Evolutionary conservation across 2,113 vertebrate species (phyloP).

Genomic region (Archocentrus centrarchus): DNA sequence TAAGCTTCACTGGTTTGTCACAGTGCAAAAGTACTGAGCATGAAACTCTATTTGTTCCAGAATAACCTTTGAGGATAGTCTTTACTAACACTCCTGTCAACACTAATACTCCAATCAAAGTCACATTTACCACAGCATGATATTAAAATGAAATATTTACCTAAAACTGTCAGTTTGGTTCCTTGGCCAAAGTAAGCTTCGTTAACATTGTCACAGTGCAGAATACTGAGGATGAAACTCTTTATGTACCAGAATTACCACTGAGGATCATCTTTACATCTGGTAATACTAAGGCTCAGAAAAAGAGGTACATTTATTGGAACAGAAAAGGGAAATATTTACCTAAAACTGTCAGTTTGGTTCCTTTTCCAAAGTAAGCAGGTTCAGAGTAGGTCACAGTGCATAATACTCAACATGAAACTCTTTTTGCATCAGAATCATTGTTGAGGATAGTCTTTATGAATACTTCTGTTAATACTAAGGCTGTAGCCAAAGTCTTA

Average conservation of each 20-base stretch:
- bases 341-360: too few relatives aligned
- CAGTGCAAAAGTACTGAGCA: constrained; percentile 5
- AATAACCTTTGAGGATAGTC: background rate
- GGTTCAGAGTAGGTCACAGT: accelerated
- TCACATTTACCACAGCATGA: accelerated
- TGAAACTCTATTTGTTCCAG: background rate
- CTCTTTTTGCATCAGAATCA: accelerated
- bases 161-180: constrained; percentile 54
- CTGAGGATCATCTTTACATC: background rate
- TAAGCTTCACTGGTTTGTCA: constrained; percentile 35
- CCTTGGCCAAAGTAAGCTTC: constrained; percentile 81
- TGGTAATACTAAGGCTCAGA: background rate
- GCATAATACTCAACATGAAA: background rate
- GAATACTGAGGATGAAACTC: background rate
- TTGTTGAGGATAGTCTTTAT: background rate
- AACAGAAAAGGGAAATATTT: background rate
- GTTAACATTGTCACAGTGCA: background rate
- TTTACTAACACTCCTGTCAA: background rate
- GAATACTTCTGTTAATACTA: too few relatives aligned
- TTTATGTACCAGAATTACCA: background rate
- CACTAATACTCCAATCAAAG: background rate
- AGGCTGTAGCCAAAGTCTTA: too few relatives aligned
- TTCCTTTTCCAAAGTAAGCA: too few relatives aligned
- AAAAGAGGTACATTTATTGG: too few relatives aligned
- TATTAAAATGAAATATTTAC: constrained; percentile 35